Conservation (phyloP, 2,113 vertebrate species). For the Syngnathus floridae region DNA sequence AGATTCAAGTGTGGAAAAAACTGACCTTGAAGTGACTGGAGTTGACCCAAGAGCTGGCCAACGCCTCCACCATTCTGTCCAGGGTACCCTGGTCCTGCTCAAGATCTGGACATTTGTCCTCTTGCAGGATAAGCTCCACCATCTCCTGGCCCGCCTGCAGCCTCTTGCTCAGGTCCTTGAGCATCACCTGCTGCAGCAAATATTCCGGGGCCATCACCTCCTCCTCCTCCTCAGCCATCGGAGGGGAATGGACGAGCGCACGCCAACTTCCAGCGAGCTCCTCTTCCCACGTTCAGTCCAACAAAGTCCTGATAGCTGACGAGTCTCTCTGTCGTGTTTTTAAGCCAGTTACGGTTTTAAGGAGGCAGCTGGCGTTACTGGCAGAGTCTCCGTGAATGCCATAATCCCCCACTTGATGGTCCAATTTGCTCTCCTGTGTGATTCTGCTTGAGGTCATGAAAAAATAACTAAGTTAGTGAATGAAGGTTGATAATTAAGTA, state of each 20-base stretch:
- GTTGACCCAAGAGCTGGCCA: conserved; percentile 94
- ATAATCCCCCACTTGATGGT: neutral
- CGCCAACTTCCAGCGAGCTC: conserved; percentile 1
- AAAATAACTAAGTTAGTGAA: neutral
- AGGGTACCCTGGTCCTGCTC: conserved; percentile 88
- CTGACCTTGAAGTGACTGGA: conserved; percentile 88
- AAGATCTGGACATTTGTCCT: conserved; percentile 79
- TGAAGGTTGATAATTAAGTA: neutral
- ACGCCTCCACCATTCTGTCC: conserved; percentile 87
- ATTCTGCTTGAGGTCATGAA: neutral
- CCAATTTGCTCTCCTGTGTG: conserved; percentile 22
- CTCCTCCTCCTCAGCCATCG: conserved; percentile 68
- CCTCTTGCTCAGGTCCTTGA: conserved; percentile 88
- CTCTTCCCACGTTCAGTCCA: neutral
- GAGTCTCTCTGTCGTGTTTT: neutral
- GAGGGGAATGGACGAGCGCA: neutral
- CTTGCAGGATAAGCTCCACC: conserved; percentile 82
- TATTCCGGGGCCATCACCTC: conserved; percentile 75
- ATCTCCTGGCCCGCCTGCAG: conserved; percentile 90
- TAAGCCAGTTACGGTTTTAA: neutral
- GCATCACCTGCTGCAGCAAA: conserved; percentile 82
- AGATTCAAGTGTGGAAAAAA: neutral
- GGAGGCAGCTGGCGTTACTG: conserved; percentile 14
- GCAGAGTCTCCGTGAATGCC: conserved; percentile 8
- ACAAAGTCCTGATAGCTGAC: neutral